Evolutionary conservation across 2,888 invertebrate genomes (phyloP), one percentile per base, ranked within the genome.

Genomic region (Yponomeuta sedellus): DNA sequence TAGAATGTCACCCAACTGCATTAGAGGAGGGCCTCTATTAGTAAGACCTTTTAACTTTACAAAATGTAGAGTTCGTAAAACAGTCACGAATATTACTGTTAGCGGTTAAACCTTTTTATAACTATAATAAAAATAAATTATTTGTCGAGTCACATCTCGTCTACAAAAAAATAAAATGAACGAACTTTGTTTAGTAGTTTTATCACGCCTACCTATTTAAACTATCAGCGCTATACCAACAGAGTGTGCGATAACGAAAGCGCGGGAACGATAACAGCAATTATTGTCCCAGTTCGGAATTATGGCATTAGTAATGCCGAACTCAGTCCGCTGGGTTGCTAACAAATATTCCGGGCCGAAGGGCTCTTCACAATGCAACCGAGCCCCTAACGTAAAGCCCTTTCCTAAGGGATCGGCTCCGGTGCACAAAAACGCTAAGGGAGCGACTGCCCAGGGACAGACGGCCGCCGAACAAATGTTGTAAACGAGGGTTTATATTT

Each of bases 351-450:
- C 56, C 62, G 62, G 57, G 25, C 20, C 58, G 58, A 67, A 62
- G 66, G 61, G 66, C 59, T 62, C 64, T 66, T 52, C 65, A 22
- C 22, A 59, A 59, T 61, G 28, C 61, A 61, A 34, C 28, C 19
- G 75, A 74, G 75, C 73, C 77, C 79, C 80, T 75, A 79, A 78
- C 77, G 67, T 70, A 69, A 74, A 76, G 77, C 72, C 74, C 74
- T 69, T 74, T 73, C 74, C 68, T 68, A 72, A 71, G 72, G 73
- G 73, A 71, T 69, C 69, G 73, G 68, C 73, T 72, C 70, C 69
- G 73, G 68, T 73, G 73, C 72, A 83, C 86, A 86, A 87, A 86
- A 52, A 69, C 64, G 81, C 69, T 77, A 82, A 83, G 85, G 44
- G 44, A 52, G 44, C 84, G 85, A 80, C 77, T 59, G 59, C 25